phyloP scores from a whole-genome alignment of 2,797 vertebrate genomes.

The Sarcoramphus papa region DNA sequence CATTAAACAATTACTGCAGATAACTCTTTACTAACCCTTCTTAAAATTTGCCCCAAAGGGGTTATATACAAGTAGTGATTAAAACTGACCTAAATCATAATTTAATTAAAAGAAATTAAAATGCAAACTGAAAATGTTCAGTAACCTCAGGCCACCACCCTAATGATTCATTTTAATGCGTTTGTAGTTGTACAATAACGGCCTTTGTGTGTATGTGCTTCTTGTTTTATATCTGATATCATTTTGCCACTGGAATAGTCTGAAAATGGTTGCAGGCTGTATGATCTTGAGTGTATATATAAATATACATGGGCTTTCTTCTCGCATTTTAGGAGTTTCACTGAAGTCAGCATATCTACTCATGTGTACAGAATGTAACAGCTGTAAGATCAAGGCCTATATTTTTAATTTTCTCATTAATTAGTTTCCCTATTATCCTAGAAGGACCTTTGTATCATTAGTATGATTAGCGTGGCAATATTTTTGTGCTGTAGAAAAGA shows the following conservation, averaged over 20 bases:
- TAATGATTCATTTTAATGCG: slow-evolving; percentile 47
- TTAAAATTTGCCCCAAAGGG: slow-evolving; percentile 40
- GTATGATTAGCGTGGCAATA: not conserved
- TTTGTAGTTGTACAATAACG: slow-evolving; percentile 11
- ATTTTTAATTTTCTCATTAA: slow-evolving; percentile 28
- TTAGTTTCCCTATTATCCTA: not conserved
- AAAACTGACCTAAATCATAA: slow-evolving; percentile 65
- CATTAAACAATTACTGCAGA: slow-evolving; percentile 21
- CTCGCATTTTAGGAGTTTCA: not conserved
- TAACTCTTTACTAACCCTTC: slow-evolving; percentile 30
- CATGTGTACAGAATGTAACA: not conserved
- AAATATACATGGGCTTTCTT: not conserved
- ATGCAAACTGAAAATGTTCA: slow-evolving; percentile 12
- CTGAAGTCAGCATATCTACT: not conserved
- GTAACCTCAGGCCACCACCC: slow-evolving; percentile 42
- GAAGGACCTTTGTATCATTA: not conserved
- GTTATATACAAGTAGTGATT: slow-evolving; percentile 50
- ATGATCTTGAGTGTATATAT: not conserved
- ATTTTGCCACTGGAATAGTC: not conserved
- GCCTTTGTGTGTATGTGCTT: not conserved
- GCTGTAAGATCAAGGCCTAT: slow-evolving; percentile 5
- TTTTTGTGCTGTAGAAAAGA: not conserved
- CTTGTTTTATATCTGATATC: slow-evolving; percentile 32
- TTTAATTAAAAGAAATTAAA: slow-evolving; percentile 69
- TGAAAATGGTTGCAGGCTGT: not conserved